Evolutionary conservation across 2,113 vertebrate genomes (phyloP).

Genomic region (Cyanocitta stelleri): DNA sequence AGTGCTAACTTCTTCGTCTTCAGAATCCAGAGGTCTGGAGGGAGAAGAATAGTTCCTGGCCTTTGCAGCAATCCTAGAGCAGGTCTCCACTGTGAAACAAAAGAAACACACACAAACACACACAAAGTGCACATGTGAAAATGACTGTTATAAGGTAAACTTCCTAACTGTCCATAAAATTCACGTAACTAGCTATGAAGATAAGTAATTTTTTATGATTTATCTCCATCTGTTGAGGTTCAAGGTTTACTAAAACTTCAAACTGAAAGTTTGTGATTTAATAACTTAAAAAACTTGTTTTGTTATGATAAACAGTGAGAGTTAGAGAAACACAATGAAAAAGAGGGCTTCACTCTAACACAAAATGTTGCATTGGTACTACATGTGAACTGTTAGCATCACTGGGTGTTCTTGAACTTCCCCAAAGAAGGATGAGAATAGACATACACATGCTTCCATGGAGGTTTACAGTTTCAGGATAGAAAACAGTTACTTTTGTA

Average conservation of each 20-base stretch:
- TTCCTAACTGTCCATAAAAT: background rate
- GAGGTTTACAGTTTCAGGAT: background rate
- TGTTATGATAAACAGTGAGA: background rate
- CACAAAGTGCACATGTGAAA: background rate
- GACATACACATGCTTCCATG: background rate
- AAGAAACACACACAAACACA: background rate
- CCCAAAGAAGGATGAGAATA: background rate
- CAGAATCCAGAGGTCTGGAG: background rate
- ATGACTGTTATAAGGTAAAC: background rate
- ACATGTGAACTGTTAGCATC: background rate
- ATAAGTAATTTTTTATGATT: background rate
- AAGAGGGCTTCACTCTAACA: background rate
- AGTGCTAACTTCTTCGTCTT: background rate
- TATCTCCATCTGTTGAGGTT: background rate
- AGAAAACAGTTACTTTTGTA: background rate
- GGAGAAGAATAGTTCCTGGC: background rate
- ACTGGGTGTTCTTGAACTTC: background rate
- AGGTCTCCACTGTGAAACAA: background rate
- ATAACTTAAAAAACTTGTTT: background rate
- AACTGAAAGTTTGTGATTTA: background rate
- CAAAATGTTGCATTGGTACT: background rate
- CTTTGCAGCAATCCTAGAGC: background rate
- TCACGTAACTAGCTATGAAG: background rate
- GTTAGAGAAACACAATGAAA: background rate
- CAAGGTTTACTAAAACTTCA: background rate